Percentiles rank a stretch among this genome's conserved stretches.
Conservation (phyloP, 2,888 invertebrate genomes). For the Flexamia atlantica region DNA sequence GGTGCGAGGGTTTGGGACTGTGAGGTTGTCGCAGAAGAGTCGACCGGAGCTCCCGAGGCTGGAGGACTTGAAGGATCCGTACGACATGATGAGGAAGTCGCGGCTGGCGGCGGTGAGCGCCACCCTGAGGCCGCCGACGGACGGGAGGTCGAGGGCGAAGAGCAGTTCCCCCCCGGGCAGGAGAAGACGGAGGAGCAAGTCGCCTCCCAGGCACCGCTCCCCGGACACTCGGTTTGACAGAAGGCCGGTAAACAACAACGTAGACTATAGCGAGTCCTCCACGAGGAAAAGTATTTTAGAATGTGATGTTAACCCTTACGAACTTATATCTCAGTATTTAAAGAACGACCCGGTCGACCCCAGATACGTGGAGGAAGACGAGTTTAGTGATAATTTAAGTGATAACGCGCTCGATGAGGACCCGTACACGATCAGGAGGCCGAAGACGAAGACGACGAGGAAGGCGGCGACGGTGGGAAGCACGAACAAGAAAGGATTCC, state of each 20-base stretch:
- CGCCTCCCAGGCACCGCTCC: slow-evolving; percentile 61
- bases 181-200: slow-evolving; percentile 58
- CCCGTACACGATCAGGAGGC: slow-evolving; percentile 13
- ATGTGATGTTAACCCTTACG: slow-evolving; percentile 91
- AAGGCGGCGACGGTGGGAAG: slow-evolving; percentile 68
- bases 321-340: slow-evolving; percentile 80
- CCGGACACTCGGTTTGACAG: background rate
- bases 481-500: slow-evolving; percentile 75
- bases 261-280: slow-evolving; percentile 28
- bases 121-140: slow-evolving; percentile 59
- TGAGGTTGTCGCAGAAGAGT: slow-evolving; percentile 61
- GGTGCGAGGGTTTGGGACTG: slow-evolving; percentile 58
- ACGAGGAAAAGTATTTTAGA: slow-evolving; percentile 84
- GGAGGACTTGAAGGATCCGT: slow-evolving; percentile 80
- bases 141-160: slow-evolving; percentile 74
- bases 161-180: slow-evolving; percentile 73
- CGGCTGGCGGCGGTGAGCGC: slow-evolving; percentile 75
- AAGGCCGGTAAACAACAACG: slow-evolving; percentile 43
- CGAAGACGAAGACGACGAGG: slow-evolving; percentile 67
- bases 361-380: slow-evolving; percentile 54
- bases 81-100: slow-evolving; percentile 89
- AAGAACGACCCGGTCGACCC: slow-evolving; percentile 71
- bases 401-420: slow-evolving; percentile 55
- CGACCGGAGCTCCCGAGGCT: slow-evolving; percentile 65
- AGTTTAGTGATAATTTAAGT: slow-evolving; percentile 59